phyloP scores from a whole-genome alignment of 2,113 vertebrate species.

The Cavia aperea region DNA sequence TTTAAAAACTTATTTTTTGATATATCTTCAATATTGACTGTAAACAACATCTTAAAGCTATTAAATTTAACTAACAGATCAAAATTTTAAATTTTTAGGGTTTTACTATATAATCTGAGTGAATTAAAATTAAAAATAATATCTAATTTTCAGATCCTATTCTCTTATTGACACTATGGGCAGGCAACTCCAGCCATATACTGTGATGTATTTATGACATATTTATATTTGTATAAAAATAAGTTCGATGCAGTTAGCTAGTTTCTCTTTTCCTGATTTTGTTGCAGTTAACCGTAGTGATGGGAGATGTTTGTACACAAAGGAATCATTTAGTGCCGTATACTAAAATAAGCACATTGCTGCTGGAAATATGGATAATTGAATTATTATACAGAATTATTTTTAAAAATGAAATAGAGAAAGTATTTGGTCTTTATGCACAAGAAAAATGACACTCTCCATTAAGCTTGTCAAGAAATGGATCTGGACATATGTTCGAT shows the following conservation, averaged over 20 bases:
- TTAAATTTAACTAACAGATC: constrained; percentile 44
- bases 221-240: constrained; percentile 62
- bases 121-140: constrained; percentile 65
- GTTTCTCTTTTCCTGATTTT: constrained; percentile 57
- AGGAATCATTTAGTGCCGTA: not conserved
- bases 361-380: not conserved
- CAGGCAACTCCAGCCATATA: constrained; percentile 83
- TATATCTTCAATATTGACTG: constrained; percentile 47
- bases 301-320: constrained; percentile 67
- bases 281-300: constrained; percentile 70
- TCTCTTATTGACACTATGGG: constrained; percentile 71
- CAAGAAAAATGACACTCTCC: constrained; percentile 31
- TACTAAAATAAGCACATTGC: not conserved
- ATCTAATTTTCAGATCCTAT: constrained; percentile 26
- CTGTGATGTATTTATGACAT: constrained; percentile 66
- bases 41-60: constrained; percentile 54
- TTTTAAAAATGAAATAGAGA: constrained; percentile 17
- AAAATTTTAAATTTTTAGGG: constrained; percentile 59
- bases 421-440: constrained; percentile 11
- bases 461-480: not conserved
- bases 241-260: constrained; percentile 46
- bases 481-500: not conserved
- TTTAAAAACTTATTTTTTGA: constrained; percentile 11
- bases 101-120: constrained; percentile 58
- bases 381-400: not conserved